Evolutionary conservation across 2,113 vertebrate species (phyloP).

Genomic region (Apteryx owenii): DNA sequence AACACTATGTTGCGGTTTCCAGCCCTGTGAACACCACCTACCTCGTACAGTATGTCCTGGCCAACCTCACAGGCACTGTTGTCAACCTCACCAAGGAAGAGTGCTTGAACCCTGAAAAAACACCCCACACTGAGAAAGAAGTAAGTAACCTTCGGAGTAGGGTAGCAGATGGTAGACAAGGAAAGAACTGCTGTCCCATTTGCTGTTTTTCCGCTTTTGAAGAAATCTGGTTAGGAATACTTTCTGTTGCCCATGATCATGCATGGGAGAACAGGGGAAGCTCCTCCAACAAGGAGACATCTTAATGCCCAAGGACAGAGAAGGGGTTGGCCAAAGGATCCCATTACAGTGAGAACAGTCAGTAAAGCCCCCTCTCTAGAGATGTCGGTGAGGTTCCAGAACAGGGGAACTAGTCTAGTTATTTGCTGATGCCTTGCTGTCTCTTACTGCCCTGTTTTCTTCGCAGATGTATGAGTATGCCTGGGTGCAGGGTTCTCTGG

Average conservation of each 20-base stretch:
- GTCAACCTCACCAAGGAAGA: slow-evolving; percentile 82
- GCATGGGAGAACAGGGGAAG: background rate
- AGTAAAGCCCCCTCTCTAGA: background rate
- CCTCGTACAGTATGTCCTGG: slow-evolving; percentile 85
- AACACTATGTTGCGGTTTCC: slow-evolving; percentile 87
- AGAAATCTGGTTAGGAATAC: background rate
- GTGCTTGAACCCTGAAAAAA: slow-evolving; percentile 81
- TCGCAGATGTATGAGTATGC: slow-evolving; percentile 82
- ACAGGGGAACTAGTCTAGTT: background rate
- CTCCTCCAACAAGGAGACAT: background rate
- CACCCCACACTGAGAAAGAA: slow-evolving; percentile 77
- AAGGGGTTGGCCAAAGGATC: background rate
- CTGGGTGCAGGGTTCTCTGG: slow-evolving; percentile 86
- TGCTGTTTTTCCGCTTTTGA: background rate
- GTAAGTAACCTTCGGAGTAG: slow-evolving; percentile 57
- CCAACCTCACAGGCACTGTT: slow-evolving; percentile 86
- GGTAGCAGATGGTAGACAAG: background rate
- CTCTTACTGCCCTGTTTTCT: background rate
- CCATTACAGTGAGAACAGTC: background rate
- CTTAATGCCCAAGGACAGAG: background rate
- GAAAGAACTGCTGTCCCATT: background rate
- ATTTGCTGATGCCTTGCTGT: background rate
- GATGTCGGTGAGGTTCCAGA: accelerated
- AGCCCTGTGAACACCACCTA: slow-evolving; percentile 78
- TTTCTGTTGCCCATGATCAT: background rate